Conservation (phyloP, 2,888 invertebrate genomes). For the Chalcis sispes region DNA sequence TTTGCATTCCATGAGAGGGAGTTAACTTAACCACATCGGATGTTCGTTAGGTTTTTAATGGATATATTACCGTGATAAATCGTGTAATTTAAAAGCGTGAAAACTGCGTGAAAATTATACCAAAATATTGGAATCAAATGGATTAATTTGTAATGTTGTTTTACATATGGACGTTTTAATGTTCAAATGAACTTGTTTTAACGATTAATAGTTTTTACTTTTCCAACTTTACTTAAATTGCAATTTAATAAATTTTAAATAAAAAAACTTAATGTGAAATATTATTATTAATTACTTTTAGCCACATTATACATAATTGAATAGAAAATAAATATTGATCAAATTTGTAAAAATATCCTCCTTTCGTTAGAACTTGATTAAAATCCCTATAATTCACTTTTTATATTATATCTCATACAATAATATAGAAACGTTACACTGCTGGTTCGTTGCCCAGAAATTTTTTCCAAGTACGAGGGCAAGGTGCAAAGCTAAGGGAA, state of each 20-base stretch:
- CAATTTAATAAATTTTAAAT: no score
- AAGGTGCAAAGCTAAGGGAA: slow-evolving; percentile 25
- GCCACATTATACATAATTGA: no score
- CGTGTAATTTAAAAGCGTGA: slow-evolving; percentile 31
- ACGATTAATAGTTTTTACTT: background rate
- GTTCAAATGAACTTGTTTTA: background rate
- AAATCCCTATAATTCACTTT: no score
- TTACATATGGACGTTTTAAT: background rate
- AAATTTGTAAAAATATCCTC: no score
- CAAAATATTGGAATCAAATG: background rate
- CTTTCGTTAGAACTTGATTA: no score
- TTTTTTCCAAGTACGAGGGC: no score
- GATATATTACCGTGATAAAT: slow-evolving; percentile 23
- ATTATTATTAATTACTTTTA: no score
- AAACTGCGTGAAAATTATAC: slow-evolving; percentile 5
- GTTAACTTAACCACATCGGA: background rate
- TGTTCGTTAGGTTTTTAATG: background rate
- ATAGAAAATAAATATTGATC: no score
- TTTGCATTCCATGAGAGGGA: background rate
- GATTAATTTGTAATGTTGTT: slow-evolving; percentile 13
- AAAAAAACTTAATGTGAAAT: no score
- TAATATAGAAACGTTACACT: no score
- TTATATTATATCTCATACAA: no score
- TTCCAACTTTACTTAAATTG: background rate
- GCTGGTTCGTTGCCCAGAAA: no score